Percentiles rank a stretch among this genome's conserved stretches.
phyloP scores from a whole-genome alignment of 2,113 vertebrate species.

The Emydura subglobosa region DNA sequence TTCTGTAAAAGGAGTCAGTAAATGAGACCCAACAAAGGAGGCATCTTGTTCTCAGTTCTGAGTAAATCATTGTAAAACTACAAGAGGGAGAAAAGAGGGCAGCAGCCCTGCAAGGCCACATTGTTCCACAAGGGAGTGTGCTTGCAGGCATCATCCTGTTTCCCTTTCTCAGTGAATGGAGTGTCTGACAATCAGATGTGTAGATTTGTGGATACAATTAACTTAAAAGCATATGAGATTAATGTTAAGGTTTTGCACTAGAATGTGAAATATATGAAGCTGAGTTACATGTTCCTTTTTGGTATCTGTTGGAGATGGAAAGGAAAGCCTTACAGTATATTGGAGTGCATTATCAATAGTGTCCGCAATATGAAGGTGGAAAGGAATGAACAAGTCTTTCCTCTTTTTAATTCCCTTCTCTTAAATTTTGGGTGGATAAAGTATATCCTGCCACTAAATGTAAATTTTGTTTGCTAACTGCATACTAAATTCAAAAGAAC shows the following conservation, averaged over 20 bases:
- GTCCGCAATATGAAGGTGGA: slow-evolving; percentile 8
- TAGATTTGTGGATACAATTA: too few relatives aligned
- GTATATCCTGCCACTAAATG: background rate
- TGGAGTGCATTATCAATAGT: background rate
- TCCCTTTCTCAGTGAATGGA: too few relatives aligned
- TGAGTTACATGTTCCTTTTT: background rate
- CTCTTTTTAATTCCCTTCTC: background rate
- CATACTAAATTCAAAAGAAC: background rate
- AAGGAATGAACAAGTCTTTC: slow-evolving; percentile 9
- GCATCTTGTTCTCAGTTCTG: too few relatives aligned
- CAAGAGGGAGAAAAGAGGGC: too few relatives aligned
- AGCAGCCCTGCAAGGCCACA: too few relatives aligned
- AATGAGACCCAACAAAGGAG: too few relatives aligned
- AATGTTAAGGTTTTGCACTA: background rate
- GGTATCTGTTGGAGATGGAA: slow-evolving; percentile 12
- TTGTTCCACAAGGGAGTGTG: too few relatives aligned
- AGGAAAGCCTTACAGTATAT: slow-evolving; percentile 13
- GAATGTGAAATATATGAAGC: background rate
- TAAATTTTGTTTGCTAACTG: background rate
- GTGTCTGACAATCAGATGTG: too few relatives aligned
- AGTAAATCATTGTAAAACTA: too few relatives aligned
- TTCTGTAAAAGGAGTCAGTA: too few relatives aligned
- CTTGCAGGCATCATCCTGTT: too few relatives aligned
- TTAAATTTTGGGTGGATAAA: background rate
- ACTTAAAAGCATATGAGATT: background rate